phyloP scores from a whole-genome alignment of 2,113 vertebrate genomes.

The Seriola quinqueradiata region DNA sequence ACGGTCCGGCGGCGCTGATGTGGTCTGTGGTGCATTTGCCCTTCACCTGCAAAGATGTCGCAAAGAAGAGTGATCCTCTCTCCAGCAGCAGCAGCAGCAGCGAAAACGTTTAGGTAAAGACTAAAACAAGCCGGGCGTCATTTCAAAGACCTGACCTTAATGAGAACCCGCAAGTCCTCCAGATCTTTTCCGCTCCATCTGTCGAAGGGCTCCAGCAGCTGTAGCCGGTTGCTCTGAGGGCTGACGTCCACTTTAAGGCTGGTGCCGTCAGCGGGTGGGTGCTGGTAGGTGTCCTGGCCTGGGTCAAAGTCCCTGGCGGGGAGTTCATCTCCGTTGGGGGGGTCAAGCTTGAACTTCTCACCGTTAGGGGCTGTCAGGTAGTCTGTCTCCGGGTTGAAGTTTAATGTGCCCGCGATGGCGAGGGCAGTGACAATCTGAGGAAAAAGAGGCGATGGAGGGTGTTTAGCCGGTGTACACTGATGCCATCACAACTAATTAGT shows the following conservation, averaged over 20 bases:
- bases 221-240: conserved; percentile 94
- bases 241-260: conserved; percentile 88
- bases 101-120: no score
- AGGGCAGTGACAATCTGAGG: conserved; percentile 94
- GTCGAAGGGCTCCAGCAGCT: conserved; percentile 96
- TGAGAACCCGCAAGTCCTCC: conserved; percentile 92
- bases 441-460: background rate
- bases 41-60: conserved; percentile 88
- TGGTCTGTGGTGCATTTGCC: conserved; percentile 99
- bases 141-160: conserved; percentile 87
- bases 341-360: conserved; percentile 93
- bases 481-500: background rate
- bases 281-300: conserved; percentile 97
- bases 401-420: conserved; percentile 93
- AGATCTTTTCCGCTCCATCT: conserved; percentile 92
- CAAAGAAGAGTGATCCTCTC: no score
- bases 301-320: conserved; percentile 93
- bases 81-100: background rate
- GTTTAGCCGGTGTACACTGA: background rate
- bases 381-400: conserved; percentile 96
- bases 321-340: conserved; percentile 93
- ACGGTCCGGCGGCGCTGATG: conserved; percentile 96
- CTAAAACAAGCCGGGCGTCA: background rate
- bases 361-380: conserved; percentile 91
- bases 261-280: conserved; percentile 89